A percentile compares a stretch with the other conserved stretches of the same genome.
Evolutionary conservation across 2,888 invertebrate species (phyloP).

Genomic region (Dynastes hyllus): DNA sequence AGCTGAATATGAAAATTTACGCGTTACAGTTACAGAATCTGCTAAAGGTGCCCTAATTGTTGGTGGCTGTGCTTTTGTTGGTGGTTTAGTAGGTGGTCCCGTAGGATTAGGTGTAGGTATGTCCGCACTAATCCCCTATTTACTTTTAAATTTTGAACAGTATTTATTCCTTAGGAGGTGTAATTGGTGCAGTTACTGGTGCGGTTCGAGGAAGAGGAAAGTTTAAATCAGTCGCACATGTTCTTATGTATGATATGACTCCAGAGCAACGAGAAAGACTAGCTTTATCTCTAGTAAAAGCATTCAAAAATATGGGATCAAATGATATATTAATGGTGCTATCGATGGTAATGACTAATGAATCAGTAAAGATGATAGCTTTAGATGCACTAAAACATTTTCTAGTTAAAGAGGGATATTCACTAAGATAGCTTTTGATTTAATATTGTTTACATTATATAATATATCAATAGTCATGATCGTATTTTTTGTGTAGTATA

Average conservation of each 20-base stretch:
- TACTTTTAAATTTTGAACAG: neutral
- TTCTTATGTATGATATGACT: slow-evolving; percentile 65
- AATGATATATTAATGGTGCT: slow-evolving; percentile 58
- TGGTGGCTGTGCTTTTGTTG: slow-evolving; percentile 65
- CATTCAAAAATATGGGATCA: slow-evolving; percentile 58
- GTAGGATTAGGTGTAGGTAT: slow-evolving; percentile 68
- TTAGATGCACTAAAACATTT: slow-evolving; percentile 36
- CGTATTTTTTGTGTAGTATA: too few species aligned
- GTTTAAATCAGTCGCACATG: slow-evolving; percentile 65
- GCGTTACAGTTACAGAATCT: slow-evolving; percentile 65
- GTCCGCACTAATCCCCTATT: neutral
- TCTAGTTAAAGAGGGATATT: slow-evolving; percentile 28
- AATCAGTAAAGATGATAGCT: slow-evolving; percentile 25
- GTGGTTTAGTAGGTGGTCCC: slow-evolving; percentile 67
- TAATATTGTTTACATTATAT: too few species aligned
- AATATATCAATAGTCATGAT: too few species aligned
- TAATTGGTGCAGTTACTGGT: slow-evolving; percentile 62
- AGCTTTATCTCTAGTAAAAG: slow-evolving; percentile 56
- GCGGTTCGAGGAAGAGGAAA: slow-evolving; percentile 61
- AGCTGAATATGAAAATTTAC: slow-evolving; percentile 64
- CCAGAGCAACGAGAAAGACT: slow-evolving; percentile 61
- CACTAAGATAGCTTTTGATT: neutral
- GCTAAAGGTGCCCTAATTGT: slow-evolving; percentile 66
- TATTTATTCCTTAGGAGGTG: slow-evolving; percentile 64
- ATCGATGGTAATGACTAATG: slow-evolving; percentile 33